Conservation (phyloP, 2,797 vertebrate genomes). For the Halcyon chelicuti region DNA sequence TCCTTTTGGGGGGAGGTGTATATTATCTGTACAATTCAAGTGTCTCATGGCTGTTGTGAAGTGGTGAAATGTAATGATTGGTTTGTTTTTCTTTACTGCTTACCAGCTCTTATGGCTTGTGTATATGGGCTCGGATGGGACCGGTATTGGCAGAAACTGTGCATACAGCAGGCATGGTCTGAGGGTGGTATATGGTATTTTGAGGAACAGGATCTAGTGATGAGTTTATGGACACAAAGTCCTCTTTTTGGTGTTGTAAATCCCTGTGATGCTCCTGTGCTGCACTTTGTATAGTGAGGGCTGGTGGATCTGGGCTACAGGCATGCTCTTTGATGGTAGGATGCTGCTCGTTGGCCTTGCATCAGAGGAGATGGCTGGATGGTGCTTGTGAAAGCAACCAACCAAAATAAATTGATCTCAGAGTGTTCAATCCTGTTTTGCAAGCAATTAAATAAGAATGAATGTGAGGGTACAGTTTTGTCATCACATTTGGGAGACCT, state of each 20-base stretch:
- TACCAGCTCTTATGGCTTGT: not conserved
- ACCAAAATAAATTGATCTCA: constrained; percentile 9
- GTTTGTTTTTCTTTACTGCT: not conserved
- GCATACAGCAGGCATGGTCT: not conserved
- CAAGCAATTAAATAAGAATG: constrained; percentile 35
- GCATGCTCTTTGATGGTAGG: not conserved
- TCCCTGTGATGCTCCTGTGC: not conserved
- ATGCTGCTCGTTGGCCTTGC: not conserved
- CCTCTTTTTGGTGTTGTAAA: not conserved
- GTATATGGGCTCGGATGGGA: not conserved
- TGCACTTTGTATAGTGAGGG: not conserved
- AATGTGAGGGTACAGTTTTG: not conserved
- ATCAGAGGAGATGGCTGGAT: not conserved
- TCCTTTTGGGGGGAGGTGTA: not conserved
- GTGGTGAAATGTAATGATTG: not conserved
- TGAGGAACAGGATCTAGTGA: not conserved
- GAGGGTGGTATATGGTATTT: not conserved
- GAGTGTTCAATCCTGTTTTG: constrained; percentile 40
- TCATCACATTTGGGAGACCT: not conserved
- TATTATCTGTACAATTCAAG: not conserved
- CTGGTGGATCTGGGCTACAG: not conserved
- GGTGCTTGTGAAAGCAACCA: not conserved
- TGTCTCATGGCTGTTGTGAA: not conserved
- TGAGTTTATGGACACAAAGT: not conserved
- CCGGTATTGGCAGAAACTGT: not conserved